phyloP scores from a whole-genome alignment of 2,888 invertebrate species.

The Coremacera marginata region DNA sequence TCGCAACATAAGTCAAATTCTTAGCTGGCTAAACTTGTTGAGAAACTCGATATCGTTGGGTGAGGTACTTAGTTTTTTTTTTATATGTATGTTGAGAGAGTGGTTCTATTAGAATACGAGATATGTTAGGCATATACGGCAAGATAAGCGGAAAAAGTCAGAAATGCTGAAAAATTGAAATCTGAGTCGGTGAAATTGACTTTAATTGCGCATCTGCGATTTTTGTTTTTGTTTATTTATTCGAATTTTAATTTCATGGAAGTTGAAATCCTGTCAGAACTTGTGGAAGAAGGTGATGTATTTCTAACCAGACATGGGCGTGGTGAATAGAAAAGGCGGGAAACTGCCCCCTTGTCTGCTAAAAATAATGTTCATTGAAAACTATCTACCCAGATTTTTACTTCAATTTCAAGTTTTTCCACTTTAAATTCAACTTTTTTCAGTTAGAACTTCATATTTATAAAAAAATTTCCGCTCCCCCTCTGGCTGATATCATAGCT shows the following conservation, averaged over 20 bases:
- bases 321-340: too few species aligned
- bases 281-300: too few species aligned
- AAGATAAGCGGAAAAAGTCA: constrained; percentile 54
- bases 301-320: too few species aligned
- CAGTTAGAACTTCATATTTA: too few species aligned
- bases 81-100: neutral
- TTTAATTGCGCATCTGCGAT: constrained; percentile 61
- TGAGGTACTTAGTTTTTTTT: neutral
- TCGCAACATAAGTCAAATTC: constrained; percentile 58
- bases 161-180: constrained; percentile 49
- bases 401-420: too few species aligned
- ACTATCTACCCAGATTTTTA: too few species aligned
- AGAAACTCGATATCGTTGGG: constrained; percentile 48
- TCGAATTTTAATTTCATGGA: neutral
- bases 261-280: neutral
- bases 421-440: too few species aligned
- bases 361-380: too few species aligned
- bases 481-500: too few species aligned
- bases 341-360: too few species aligned
- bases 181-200: constrained; percentile 39
- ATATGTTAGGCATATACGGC: neutral
- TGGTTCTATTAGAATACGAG: neutral
- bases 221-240: constrained; percentile 31
- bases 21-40: constrained; percentile 63
- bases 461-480: too few species aligned